Evolutionary conservation across 2,888 invertebrate genomes (phyloP).

Genomic region (Polymixis lichenea): DNA sequence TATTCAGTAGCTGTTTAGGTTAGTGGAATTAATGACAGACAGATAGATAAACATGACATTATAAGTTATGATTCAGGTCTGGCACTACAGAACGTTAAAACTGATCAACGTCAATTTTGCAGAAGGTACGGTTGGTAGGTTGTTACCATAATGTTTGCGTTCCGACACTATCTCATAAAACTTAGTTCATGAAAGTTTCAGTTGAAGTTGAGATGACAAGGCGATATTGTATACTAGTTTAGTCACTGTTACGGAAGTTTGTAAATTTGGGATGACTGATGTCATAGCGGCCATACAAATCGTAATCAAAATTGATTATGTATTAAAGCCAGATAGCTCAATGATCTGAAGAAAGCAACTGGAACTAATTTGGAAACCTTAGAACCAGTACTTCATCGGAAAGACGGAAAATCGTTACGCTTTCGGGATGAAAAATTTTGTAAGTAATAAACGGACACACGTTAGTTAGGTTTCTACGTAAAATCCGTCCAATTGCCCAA

Average conservation of each 20-base stretch:
- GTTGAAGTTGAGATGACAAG: constrained; percentile 41
- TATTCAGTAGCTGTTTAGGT: too few species aligned
- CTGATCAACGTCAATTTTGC: background rate
- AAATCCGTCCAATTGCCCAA: constrained; percentile 21
- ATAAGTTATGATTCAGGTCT: background rate
- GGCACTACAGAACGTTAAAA: background rate
- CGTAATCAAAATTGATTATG: background rate
- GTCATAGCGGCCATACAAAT: background rate
- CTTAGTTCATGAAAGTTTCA: constrained; percentile 37
- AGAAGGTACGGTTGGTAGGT: constrained; percentile 18
- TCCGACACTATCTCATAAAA: constrained; percentile 45
- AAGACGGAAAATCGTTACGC: background rate
- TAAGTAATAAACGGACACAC: background rate
- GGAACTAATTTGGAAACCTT: background rate
- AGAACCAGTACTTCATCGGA: background rate
- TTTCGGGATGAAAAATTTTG: background rate
- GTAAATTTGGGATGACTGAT: constrained; percentile 26
- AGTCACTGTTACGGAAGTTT: constrained; percentile 1
- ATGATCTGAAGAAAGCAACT: background rate
- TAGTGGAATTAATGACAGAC: background rate
- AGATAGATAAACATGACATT: background rate
- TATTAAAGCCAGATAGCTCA: background rate
- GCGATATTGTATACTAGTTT: constrained; percentile 33
- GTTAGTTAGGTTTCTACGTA: background rate
- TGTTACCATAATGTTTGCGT: constrained; percentile 32